Percentiles rank a stretch among this genome's conserved stretches.
Evolutionary conservation across 2,888 invertebrate species (phyloP).

Genomic region (Calameuta idolon): DNA sequence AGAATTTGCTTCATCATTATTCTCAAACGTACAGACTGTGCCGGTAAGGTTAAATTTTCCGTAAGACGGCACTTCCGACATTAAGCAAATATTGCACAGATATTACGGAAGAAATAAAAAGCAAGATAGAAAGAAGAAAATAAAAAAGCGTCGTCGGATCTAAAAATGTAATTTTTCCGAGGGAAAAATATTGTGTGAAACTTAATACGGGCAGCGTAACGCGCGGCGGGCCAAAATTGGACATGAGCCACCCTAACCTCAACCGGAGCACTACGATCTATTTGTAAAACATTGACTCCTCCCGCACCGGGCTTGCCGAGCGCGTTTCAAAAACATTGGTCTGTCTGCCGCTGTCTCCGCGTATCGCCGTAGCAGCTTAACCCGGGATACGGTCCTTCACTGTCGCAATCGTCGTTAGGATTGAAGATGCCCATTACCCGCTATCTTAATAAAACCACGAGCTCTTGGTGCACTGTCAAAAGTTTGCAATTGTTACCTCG

Average conservation of each 20-base stretch:
- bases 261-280: conserved; percentile 62
- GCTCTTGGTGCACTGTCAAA: not conserved
- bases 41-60: not conserved
- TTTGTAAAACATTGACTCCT: conserved; percentile 67
- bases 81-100: not conserved
- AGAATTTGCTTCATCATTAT: not conserved
- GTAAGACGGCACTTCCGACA: not conserved
- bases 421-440: not conserved
- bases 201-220: conserved; percentile 64
- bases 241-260: conserved; percentile 66
- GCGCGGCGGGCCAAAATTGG: conserved; percentile 66
- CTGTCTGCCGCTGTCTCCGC: conserved; percentile 10
- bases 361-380: not conserved
- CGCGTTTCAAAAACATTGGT: conserved; percentile 51
- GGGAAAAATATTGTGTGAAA: conserved; percentile 66
- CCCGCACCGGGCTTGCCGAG: conserved; percentile 52
- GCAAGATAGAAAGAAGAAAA: not conserved
- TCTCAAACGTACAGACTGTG: not conserved
- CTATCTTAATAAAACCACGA: not conserved
- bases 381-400: not conserved
- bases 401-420: not conserved
- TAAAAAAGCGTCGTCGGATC: not conserved
- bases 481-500: not conserved
- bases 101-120: not conserved
- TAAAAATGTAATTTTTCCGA: conserved; percentile 49